Conservation (phyloP, 2,797 vertebrate genomes). For the Anabas testudineus region DNA sequence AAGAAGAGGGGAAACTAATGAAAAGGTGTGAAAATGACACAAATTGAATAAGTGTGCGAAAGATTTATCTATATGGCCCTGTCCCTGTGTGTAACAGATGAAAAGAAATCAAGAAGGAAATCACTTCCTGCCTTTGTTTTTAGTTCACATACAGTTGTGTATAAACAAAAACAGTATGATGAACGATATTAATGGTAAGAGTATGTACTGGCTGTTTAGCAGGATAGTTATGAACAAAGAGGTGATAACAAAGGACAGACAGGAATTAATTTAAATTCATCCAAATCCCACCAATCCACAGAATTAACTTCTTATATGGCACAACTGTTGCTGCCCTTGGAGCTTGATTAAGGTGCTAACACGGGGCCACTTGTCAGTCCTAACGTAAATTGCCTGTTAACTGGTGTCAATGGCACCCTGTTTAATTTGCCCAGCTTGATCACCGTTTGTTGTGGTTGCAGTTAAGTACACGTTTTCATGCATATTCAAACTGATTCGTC, state of each 20-base stretch:
- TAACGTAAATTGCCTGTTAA: constrained; percentile 77
- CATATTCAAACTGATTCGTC: constrained; percentile 76
- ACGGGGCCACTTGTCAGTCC: constrained; percentile 53
- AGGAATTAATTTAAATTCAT: constrained; percentile 9
- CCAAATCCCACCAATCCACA: constrained; percentile 27
- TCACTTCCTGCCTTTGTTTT: constrained; percentile 19
- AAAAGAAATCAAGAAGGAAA: constrained; percentile 52
- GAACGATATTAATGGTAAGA: neutral
- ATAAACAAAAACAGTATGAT: constrained; percentile 16
- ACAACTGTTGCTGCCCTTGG: constrained; percentile 47
- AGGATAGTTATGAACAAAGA: constrained; percentile 7
- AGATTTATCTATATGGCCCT: constrained; percentile 40
- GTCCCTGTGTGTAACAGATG: constrained; percentile 22
- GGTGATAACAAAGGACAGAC: constrained; percentile 14
- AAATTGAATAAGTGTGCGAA: constrained; percentile 62
- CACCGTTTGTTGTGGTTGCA: constrained; percentile 77
- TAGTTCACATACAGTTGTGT: constrained; percentile 14
- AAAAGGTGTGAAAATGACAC: constrained; percentile 72
- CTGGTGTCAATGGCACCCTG: constrained; percentile 65
- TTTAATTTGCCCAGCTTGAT: constrained; percentile 75
- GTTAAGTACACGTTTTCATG: constrained; percentile 77
- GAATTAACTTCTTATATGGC: constrained; percentile 40
- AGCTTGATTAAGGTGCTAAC: constrained; percentile 63
- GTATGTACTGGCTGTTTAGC: neutral
- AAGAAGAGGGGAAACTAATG: constrained; percentile 56